Base-by-base conservation (phyloP, 2,113 vertebrate genomes). In the Ovibos moschatus region DNA sequence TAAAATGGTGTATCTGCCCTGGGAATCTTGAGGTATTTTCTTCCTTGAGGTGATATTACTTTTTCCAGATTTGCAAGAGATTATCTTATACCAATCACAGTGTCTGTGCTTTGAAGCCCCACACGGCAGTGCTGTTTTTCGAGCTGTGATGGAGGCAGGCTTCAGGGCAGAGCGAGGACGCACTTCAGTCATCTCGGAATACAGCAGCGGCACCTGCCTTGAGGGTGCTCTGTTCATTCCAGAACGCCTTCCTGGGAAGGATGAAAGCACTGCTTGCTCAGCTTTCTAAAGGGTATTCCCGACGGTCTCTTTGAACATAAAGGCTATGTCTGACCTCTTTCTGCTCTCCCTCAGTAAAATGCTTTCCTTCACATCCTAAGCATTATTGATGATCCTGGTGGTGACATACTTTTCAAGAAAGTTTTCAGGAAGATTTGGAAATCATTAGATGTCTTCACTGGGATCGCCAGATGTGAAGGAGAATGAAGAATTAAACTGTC, bases 381-480 rank as follows among this genome's bases (percentile, higher is more conserved):
- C 89, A 92, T 93, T 60, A 87, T 36, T 94, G 47, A 96, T 87
- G 79, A 87, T 85, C 85, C 58, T 92, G 6, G 89, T 94, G 76
- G 57, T 90, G 89, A 95, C 90, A 64, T 89, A 82, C 89, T 92
- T 91, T 92, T 89, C 60, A 89, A 36, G 62, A 91, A 90, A 50
- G 57, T 87, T 95, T 97, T 81, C 74, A 71, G 64, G 83, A 82
- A 85, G 96, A 92, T 87, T 97, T 97, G 64, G 74, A 95, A 97
- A 94, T 97, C 83, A 79, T 86, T 95, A 50, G 36, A 45, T 92
- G 92, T 43, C 93, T 96, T 92, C 89, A 50, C 74, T 58, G 87
- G 76, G 45, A 85, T 95, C 45, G 40, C 87, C 89, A 95, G 58
- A 84, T 97, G 86, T 87, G 79, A 78, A 64, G 74, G 62, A 87